Conservation (phyloP, 2,113 vertebrate species). For the Sitta europaea region DNA sequence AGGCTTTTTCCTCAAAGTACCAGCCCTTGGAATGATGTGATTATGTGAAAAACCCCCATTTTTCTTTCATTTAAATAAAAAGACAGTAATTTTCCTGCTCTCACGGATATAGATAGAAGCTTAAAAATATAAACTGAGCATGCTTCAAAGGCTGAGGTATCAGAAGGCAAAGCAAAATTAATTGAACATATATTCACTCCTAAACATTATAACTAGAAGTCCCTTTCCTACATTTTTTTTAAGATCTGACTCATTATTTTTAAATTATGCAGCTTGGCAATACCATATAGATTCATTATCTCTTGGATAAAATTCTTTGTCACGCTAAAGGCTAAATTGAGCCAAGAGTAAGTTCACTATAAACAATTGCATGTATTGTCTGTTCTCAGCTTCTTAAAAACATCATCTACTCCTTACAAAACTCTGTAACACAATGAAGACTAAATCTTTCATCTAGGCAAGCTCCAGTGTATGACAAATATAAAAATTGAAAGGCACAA, state of each 20-base stretch:
- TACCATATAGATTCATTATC: not conserved
- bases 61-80: constrained; percentile 14
- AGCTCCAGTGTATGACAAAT: not conserved
- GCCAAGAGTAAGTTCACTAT: constrained; percentile 10
- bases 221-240: not conserved
- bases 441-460: not conserved
- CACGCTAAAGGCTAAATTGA: not conserved
- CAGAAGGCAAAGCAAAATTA: constrained; percentile 1
- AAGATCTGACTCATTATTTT: constrained; percentile 25
- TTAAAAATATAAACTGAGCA: not conserved
- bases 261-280: not conserved
- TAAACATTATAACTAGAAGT: not conserved
- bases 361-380: constrained; percentile 20
- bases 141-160: not conserved
- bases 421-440: not conserved
- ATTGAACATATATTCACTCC: not conserved
- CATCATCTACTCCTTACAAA: not conserved
- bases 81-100: not conserved
- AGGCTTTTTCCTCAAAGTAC: constrained; percentile 9
- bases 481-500: not conserved
- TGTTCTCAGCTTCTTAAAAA: constrained; percentile 26
- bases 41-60: not conserved
- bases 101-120: not conserved
- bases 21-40: not conserved
- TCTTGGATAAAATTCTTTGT: constrained; percentile 25